Conservation (phyloP, 2,113 vertebrate species). For the Hymenochirus boettgeri region DNA sequence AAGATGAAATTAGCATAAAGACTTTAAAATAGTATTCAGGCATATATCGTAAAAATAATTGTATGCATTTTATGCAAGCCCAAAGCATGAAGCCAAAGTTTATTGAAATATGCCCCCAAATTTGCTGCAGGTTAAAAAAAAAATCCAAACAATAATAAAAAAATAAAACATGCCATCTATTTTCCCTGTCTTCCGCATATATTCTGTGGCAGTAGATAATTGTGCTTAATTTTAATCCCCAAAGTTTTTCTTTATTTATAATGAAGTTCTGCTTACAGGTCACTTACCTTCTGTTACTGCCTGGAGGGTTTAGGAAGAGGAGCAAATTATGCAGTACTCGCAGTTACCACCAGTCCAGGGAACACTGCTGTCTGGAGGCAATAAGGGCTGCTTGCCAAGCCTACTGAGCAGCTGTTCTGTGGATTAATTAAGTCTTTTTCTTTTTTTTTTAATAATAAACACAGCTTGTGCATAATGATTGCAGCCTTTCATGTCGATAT, state of each 20-base stretch:
- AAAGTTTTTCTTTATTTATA: conserved; percentile 15
- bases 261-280: conserved; percentile 17
- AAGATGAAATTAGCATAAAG: no score
- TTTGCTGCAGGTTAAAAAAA: neutral
- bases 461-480: conserved; percentile 45
- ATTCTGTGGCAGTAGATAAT: neutral
- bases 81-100: no score
- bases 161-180: neutral
- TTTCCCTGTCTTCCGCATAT: neutral
- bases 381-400: conserved; percentile 31
- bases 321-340: conserved; percentile 30
- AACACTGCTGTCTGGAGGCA: conserved; percentile 27
- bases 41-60: neutral
- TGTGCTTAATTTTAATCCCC: neutral
- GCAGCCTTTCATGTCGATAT: conserved; percentile 36
- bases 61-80: neutral
- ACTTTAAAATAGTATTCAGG: neutral
- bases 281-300: conserved; percentile 38
- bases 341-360: conserved; percentile 35
- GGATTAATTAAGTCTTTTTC: conserved; percentile 47
- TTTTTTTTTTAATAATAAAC: conserved; percentile 43
- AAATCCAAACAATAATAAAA: neutral
- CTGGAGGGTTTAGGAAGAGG: conserved; percentile 11
- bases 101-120: neutral
- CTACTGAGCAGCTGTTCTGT: conserved; percentile 45